These are phyloP conservation scores for Sycon ciliatum DNA, from an alignment of 37 sponge, comb jelly and placozoan species.

Conservation along the genomic window DNA sequence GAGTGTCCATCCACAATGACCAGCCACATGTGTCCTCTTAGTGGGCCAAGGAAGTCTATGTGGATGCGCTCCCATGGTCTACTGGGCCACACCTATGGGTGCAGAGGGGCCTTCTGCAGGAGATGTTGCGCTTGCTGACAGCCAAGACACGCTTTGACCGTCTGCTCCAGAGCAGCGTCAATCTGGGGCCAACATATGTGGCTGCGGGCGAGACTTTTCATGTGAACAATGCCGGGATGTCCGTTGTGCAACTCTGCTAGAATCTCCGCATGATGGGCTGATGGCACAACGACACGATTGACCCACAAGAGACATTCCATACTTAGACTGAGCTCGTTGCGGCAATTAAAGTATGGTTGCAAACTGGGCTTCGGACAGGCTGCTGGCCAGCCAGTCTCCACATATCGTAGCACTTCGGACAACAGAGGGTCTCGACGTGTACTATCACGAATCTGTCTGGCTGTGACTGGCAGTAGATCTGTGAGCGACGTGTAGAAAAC, in stretches of 20 bases:
- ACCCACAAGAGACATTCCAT: slow-evolving; percentile 41
- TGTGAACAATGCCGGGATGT: slow-evolving; percentile 37
- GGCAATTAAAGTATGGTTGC: slow-evolving; percentile 10
- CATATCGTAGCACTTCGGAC: slow-evolving; percentile 11
- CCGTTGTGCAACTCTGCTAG: slow-evolving; percentile 19
- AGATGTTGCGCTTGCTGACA: slow-evolving; percentile 24
- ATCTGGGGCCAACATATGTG: slow-evolving; percentile 38
- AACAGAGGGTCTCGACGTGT: slow-evolving; percentile 36
- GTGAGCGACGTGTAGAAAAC: too few relatives aligned
- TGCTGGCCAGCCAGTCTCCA: slow-evolving; percentile 31
- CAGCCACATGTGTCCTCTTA: slow-evolving; percentile 19
- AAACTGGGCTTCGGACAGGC: neutral
- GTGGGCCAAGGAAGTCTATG: slow-evolving; percentile 38
- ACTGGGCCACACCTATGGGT: slow-evolving; percentile 35
- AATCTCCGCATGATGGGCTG: neutral
- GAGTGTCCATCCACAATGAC: slow-evolving; percentile 28
- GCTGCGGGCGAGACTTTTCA: slow-evolving; percentile 35
- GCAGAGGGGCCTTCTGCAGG: slow-evolving; percentile 25
- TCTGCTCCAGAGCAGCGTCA: slow-evolving; percentile 19
- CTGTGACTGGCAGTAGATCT: too few relatives aligned
- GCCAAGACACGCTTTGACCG: slow-evolving; percentile 18
- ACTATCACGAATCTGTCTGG: slow-evolving; percentile 10
- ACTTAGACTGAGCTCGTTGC: slow-evolving; percentile 30
- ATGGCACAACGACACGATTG: slow-evolving; percentile 36
- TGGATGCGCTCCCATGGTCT: slow-evolving; percentile 40